phyloP scores from a whole-genome alignment of 2,888 invertebrate species.

The Melipona beecheii region DNA sequence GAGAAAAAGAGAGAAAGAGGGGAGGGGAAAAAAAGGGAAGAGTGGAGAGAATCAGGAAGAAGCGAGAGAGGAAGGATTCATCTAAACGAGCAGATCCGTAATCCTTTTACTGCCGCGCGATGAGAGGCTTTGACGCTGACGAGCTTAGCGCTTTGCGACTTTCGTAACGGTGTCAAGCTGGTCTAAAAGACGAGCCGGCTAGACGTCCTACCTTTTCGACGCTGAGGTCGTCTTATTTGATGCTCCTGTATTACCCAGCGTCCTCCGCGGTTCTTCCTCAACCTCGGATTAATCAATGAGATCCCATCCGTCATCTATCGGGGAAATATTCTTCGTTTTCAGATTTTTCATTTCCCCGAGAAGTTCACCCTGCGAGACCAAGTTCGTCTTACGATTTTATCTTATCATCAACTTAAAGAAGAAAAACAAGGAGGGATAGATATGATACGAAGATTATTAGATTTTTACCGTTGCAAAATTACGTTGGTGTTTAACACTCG shows the following conservation, averaged over 20 bases:
- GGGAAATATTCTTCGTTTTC: too few relatives aligned
- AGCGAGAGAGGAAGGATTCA: slow-evolving; percentile 46
- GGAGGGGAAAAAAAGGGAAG: neutral
- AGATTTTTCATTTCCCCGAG: too few relatives aligned
- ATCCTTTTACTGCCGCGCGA: slow-evolving; percentile 64
- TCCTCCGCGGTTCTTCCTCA: slow-evolving; percentile 3
- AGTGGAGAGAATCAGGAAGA: slow-evolving; percentile 10
- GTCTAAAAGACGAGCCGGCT: slow-evolving; percentile 63
- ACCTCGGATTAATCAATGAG: neutral
- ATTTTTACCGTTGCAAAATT: too few relatives aligned
- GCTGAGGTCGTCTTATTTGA: slow-evolving; percentile 44
- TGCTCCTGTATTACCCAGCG: slow-evolving; percentile 9
- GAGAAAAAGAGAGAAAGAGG: neutral
- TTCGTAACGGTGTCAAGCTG: slow-evolving; percentile 68
- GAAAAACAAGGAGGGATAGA: too few relatives aligned
- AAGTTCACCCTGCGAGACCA: too few relatives aligned
- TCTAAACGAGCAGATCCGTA: slow-evolving; percentile 67
- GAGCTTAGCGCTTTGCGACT: slow-evolving; percentile 70
- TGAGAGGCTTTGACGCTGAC: slow-evolving; percentile 69
- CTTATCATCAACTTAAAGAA: too few relatives aligned
- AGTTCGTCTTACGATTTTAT: too few relatives aligned
- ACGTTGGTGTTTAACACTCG: too few relatives aligned
- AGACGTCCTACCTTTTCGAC: slow-evolving; percentile 50
- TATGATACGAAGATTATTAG: too few relatives aligned
- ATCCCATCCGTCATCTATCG: neutral